These are phyloP conservation scores for Rotaria magnacalcarata DNA, from an alignment of 2,888 invertebrate genomes.

Conservation along the genomic window DNA sequence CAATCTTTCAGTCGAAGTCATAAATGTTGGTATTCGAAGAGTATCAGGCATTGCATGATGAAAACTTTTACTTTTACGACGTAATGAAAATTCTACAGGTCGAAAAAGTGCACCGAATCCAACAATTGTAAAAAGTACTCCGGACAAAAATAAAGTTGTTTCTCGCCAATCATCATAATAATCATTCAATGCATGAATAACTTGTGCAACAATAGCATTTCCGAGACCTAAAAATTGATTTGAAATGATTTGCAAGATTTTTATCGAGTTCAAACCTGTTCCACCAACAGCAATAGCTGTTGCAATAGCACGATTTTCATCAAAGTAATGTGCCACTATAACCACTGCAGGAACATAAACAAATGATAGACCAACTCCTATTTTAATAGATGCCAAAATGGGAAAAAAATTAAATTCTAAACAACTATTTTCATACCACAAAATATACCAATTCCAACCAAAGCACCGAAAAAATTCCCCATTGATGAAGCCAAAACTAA, in stretches of 20 bases:
- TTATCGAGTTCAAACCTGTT: neutral
- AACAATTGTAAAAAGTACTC: constrained; percentile 27
- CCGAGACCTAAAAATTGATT: constrained; percentile 37
- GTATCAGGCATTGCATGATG: neutral
- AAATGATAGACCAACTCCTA: constrained; percentile 58
- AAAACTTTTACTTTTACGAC: constrained; percentile 48
- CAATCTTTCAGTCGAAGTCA: neutral
- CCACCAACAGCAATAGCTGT: constrained; percentile 48
- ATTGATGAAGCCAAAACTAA: constrained; percentile 54
- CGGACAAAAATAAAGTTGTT: constrained; percentile 40
- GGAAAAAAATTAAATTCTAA: no score
- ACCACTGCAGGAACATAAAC: constrained; percentile 58
- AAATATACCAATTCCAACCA: neutral
- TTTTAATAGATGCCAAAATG: constrained; percentile 49
- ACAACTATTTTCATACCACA: neutral
- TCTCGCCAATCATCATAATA: constrained; percentile 41
- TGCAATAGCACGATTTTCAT: constrained; percentile 57
- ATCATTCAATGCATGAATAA: constrained; percentile 32
- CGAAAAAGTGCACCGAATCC: constrained; percentile 39
- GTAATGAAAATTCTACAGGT: constrained; percentile 47
- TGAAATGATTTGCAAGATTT: neutral
- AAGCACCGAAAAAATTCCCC: neutral
- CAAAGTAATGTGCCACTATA: constrained; percentile 59
- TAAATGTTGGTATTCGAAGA: neutral
- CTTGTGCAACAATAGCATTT: constrained; percentile 39